Evolutionary conservation across 2,113 vertebrate genomes (phyloP).

Genomic region (Sciurus niger): DNA sequence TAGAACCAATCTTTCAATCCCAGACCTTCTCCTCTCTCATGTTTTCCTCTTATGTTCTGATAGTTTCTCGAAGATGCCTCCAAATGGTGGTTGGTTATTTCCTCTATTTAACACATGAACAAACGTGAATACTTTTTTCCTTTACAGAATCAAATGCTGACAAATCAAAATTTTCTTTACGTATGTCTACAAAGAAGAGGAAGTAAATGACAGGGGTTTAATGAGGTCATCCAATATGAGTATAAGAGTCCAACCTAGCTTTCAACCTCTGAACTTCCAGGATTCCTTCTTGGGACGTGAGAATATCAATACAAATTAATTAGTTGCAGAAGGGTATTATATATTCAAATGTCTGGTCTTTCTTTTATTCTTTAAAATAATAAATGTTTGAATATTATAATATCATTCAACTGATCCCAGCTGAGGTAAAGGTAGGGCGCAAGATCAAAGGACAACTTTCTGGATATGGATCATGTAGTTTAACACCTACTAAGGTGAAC

Average conservation of each 20-base stretch:
- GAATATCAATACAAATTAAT: neutral
- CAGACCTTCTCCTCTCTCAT: neutral
- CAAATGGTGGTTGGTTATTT: neutral
- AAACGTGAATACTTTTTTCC: neutral
- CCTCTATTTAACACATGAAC: neutral
- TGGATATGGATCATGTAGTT: neutral
- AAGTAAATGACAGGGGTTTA: neutral
- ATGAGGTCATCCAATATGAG: neutral
- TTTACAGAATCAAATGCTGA: neutral
- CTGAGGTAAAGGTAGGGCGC: neutral
- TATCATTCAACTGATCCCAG: neutral
- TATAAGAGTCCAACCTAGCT: neutral
- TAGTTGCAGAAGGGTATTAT: neutral
- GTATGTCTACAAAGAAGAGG: neutral
- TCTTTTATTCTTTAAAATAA: neutral
- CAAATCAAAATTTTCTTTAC: neutral
- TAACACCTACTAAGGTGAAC: neutral
- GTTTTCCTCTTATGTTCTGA: neutral
- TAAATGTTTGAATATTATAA: neutral
- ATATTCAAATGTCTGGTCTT: neutral
- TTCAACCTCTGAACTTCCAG: neutral
- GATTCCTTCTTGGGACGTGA: neutral
- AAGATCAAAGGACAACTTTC: slow-evolving; percentile 31
- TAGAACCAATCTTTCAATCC: neutral
- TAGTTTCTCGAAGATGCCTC: neutral